These are phyloP conservation scores for Burhinus bistriatus DNA, from an alignment of 2,113 vertebrate species.

Conservation along the genomic window DNA sequence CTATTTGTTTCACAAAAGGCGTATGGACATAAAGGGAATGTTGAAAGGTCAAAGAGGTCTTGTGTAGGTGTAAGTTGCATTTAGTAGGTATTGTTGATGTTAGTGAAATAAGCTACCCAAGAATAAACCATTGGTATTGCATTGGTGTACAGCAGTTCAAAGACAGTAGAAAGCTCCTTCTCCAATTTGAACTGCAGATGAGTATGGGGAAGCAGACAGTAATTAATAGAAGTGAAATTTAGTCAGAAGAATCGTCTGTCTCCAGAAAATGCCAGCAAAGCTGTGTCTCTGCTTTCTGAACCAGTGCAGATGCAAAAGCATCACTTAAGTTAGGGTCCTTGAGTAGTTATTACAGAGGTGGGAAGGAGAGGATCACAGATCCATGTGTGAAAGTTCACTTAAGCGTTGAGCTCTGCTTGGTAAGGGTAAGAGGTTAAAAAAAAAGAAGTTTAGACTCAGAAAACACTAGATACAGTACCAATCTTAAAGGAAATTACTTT, in stretches of 20 bases:
- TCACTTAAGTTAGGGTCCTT: background rate
- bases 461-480: background rate
- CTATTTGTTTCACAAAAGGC: background rate
- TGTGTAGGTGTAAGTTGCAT: background rate
- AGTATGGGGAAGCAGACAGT: background rate
- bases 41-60: background rate
- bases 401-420: background rate
- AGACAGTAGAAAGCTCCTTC: background rate
- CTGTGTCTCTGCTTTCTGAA: background rate
- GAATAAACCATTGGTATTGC: background rate
- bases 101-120: background rate
- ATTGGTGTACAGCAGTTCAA: background rate
- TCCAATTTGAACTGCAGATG: background rate
- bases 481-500: background rate
- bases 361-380: background rate
- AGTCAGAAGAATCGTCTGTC: background rate
- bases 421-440: background rate
- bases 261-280: background rate
- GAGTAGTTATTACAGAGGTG: background rate
- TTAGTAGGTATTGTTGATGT: background rate
- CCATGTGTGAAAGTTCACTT: rapidly evolving
- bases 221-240: background rate
- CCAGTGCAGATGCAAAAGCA: background rate
- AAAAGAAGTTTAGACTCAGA: background rate
- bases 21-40: background rate